These are phyloP conservation scores for Helicolenus hilgendorfi DNA, from an alignment of 2,797 vertebrate genomes.

Conservation along the genomic window DNA sequence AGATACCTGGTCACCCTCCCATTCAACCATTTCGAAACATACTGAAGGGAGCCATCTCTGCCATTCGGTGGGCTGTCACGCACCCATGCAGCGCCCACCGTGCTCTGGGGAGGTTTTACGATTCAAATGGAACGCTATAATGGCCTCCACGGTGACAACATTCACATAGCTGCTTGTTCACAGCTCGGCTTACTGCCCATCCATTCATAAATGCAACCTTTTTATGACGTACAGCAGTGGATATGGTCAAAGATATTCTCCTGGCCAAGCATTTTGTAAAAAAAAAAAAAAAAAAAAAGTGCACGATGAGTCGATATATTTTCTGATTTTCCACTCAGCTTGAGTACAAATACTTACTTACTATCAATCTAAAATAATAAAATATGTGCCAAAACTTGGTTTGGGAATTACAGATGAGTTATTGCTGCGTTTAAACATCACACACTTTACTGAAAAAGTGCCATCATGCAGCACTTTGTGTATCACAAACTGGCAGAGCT, in stretches of 20 bases:
- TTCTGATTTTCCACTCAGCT: constrained; percentile 8
- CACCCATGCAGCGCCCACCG: constrained; percentile 76
- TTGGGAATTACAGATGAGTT: constrained; percentile 20
- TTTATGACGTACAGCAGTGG: constrained; percentile 24
- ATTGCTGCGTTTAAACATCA: constrained; percentile 7
- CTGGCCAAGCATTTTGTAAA: neutral
- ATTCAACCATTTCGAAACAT: constrained; percentile 69
- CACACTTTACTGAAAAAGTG: neutral
- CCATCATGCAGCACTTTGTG: constrained; percentile 12
- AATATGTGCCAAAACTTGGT: constrained; percentile 19
- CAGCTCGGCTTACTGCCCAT: constrained; percentile 59
- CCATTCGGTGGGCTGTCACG: constrained; percentile 65
- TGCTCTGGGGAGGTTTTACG: constrained; percentile 63
- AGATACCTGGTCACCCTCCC: constrained; percentile 77
- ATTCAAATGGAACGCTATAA: constrained; percentile 78
- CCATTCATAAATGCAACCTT: constrained; percentile 39
- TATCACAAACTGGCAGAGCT: constrained; percentile 37
- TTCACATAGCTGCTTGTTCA: constrained; percentile 65
- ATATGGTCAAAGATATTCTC: constrained; percentile 11
- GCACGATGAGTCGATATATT: neutral
- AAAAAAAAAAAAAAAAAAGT: neutral
- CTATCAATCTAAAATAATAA: constrained; percentile 21
- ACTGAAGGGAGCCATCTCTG: constrained; percentile 73
- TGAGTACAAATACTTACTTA: neutral
- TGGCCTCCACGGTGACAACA: constrained; percentile 67